Evolutionary conservation across 2,888 invertebrate genomes (phyloP).

Genomic region (Trichacis sp.): DNA sequence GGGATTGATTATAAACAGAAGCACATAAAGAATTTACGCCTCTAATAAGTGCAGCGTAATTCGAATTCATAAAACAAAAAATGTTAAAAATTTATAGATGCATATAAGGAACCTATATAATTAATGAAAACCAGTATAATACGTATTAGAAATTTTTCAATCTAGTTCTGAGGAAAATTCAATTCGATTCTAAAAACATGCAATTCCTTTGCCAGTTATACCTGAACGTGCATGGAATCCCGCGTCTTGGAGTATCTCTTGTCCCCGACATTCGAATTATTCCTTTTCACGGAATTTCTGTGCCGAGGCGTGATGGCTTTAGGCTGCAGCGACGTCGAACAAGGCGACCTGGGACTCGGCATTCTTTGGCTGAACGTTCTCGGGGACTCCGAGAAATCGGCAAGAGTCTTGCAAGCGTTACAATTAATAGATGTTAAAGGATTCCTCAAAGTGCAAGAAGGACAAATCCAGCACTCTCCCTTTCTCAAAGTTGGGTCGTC

Average conservation of each 20-base stretch:
- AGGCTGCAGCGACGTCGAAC: constrained; percentile 51
- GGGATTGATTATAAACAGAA: no score
- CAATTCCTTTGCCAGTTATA: constrained; percentile 29
- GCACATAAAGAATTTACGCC: no score
- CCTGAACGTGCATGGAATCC: constrained; percentile 55
- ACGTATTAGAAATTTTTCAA: background rate
- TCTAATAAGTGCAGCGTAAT: no score
- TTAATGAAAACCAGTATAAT: no score
- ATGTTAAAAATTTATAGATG: no score
- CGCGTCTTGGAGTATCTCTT: constrained; percentile 58
- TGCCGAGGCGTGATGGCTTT: constrained; percentile 63
- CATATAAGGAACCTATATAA: no score
- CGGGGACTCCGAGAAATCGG: constrained; percentile 67
- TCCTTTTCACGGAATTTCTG: constrained; percentile 63
- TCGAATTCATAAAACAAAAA: no score
- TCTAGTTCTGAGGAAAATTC: no score
- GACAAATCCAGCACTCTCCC: constrained; percentile 78
- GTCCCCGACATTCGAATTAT: constrained; percentile 55
- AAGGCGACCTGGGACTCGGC: constrained; percentile 59
- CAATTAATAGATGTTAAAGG: constrained; percentile 77
- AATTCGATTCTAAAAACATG: no score
- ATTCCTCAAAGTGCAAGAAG: constrained; percentile 86
- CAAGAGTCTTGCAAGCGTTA: constrained; percentile 81
- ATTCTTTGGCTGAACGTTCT: constrained; percentile 60
- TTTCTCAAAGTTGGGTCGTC: constrained; percentile 79